Percentiles rank a stretch among this genome's conserved stretches.
phyloP scores from a whole-genome alignment of 2,888 invertebrate species.

The Chaetoderma sp. region DNA sequence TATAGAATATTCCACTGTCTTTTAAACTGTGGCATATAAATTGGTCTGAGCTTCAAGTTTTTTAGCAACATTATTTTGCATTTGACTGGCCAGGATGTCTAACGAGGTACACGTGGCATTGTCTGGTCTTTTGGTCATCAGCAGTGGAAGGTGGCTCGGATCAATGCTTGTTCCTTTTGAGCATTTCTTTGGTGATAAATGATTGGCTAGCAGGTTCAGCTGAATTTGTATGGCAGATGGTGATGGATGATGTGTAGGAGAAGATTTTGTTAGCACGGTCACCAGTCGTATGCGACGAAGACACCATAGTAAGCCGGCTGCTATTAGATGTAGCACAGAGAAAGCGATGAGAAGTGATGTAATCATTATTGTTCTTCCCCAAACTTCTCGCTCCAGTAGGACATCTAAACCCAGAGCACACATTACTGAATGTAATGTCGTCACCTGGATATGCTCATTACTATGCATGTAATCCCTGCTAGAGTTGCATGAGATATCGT shows the following conservation, averaged over 20 bases:
- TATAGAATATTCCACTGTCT: no score
- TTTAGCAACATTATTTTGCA: conserved; percentile 5
- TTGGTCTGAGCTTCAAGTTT: conserved; percentile 1
- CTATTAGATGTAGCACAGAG: background rate
- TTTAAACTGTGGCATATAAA: conserved; percentile 2
- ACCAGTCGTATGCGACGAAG: no score
- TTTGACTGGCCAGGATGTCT: no score
- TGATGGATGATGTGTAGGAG: background rate
- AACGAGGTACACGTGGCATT: background rate
- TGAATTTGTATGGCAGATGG: no score
- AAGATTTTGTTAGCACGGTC: background rate
- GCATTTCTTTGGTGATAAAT: background rate
- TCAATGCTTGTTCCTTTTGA: background rate
- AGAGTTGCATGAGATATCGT: no score
- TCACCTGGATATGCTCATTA: no score
- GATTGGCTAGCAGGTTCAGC: background rate
- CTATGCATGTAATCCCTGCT: no score
- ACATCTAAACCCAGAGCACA: no score
- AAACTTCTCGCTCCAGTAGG: no score
- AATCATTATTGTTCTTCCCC: background rate
- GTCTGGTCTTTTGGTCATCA: conserved; percentile 3
- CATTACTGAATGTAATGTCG: no score
- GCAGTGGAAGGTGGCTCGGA: background rate
- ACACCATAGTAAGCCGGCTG: background rate
- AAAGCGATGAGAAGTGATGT: background rate